Conservation (phyloP, 2,888 invertebrate species). For the Ectemnius continuus region DNA sequence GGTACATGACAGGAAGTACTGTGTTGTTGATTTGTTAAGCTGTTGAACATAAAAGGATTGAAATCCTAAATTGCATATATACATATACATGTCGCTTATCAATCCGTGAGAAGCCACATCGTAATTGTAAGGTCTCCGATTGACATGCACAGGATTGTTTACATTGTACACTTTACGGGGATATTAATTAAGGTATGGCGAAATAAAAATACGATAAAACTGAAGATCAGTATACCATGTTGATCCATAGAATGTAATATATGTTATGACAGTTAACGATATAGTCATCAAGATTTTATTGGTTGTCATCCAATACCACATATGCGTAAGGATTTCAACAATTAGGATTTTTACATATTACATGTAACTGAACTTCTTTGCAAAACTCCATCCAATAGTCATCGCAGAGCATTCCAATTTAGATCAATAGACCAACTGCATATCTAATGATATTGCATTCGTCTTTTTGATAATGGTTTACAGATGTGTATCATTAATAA, state of each 20-base stretch:
- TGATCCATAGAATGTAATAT: conserved; percentile 14
- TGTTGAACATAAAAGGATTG: conserved; percentile 19
- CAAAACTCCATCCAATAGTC: not conserved
- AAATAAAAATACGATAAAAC: conserved; percentile 41
- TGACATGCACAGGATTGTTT: conserved; percentile 40
- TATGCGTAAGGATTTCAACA: conserved; percentile 10
- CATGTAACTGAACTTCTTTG: conserved; percentile 12
- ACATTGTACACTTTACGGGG: conserved; percentile 44
- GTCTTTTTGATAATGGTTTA: not conserved
- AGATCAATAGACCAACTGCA: not conserved
- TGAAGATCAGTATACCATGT: conserved; percentile 27
- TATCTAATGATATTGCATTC: not conserved
- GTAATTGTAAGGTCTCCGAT: conserved; percentile 26
- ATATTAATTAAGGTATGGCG: conserved; percentile 38
- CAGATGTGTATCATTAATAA: too few species aligned
- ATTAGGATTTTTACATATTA: conserved; percentile 1
- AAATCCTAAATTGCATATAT: conserved; percentile 17
- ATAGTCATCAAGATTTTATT: conserved; percentile 21
- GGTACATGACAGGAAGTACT: conserved; percentile 29
- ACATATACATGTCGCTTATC: conserved; percentile 1
- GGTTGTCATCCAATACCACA: conserved; percentile 4
- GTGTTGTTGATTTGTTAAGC: conserved; percentile 10
- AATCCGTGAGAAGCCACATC: conserved; percentile 22
- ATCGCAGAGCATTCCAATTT: not conserved
- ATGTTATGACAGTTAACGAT: conserved; percentile 6